Evolutionary conservation across 2,888 invertebrate genomes (phyloP), one percentile per base, ranked within the genome.

Genomic region (Noctua pronuba): DNA sequence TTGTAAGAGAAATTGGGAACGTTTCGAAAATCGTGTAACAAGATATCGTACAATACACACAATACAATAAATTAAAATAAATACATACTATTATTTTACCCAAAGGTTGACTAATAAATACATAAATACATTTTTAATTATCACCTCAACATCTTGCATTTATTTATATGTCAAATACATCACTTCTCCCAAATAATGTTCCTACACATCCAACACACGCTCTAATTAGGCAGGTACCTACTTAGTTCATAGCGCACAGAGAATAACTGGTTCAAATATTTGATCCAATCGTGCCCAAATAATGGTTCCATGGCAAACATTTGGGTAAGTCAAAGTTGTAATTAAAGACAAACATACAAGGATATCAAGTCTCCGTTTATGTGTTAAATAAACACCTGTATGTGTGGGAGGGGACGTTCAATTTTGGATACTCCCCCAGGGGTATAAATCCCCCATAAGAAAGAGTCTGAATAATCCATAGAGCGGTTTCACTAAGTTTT

Each of bases 281-380:
- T 77, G 79, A 83, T 68, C 62, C 41, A 77, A 73, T 67, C 60
- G 0, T 69, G 58, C 55, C 62, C 71, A 75, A 80, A 77, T 69
- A 77, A 69, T 60, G 55, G 75, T 72, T 83, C 41, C n/a, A 68
- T n/a, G 60, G 62, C 64, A 85, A 80, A 77, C 65, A 79, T 76
- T 70, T 38, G 46, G 62, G 21, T 71, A 52, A 58, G 44, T 64
- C 35, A 65, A 76, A 78, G 58, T 80, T 83, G 38, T 86, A 86
- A 86, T 86, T 81, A 72, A 81, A 79, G 76, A 75, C 84, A 88
- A 86, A 88, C 86, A 81, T 35, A 11, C n/a, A 80, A 62, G 52
- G n/a, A 65, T 64, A 58, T 65, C 44, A 77, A 52, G 55, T 46
- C 44, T 66, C 41, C 55, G 72, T 70, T 80, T 49, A 69, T 71